Conservation (phyloP, 2,888 invertebrate species). For the Hyles lineata region DNA sequence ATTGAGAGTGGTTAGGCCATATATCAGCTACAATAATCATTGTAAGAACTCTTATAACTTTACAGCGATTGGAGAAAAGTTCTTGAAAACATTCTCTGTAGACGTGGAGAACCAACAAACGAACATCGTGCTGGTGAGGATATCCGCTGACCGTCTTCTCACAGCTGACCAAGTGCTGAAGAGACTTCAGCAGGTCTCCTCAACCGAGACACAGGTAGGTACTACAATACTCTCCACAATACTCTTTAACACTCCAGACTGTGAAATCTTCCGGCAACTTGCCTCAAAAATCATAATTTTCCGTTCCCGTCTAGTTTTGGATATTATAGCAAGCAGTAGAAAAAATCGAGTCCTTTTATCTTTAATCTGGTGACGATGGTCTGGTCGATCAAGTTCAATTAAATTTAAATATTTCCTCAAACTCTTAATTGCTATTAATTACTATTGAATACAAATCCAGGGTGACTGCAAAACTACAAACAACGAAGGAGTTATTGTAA, state of each 20-base stretch:
- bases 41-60: background rate
- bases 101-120: conserved; percentile 87
- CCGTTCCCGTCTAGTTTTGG: no score
- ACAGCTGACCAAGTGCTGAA: conserved; percentile 73
- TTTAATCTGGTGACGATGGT: no score
- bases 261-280: no score
- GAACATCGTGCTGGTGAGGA: conserved; percentile 90
- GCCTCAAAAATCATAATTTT: no score
- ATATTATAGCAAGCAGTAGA: no score
- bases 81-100: conserved; percentile 86
- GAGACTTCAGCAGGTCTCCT: conserved; percentile 69
- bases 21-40: background rate
- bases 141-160: conserved; percentile 80
- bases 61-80: conserved; percentile 85
- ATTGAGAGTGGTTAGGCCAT: no score
- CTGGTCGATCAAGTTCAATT: no score
- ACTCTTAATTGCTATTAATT: no score
- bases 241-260: no score
- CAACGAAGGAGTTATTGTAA: conserved; percentile 84
- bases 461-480: conserved; percentile 74
- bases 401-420: no score
- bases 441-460: conserved; percentile 41
- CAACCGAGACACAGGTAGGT: conserved; percentile 74
- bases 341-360: no score
- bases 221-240: background rate